These are phyloP conservation scores for Leucania comma DNA, from an alignment of 2,888 invertebrate genomes.

Conservation along the genomic window DNA sequence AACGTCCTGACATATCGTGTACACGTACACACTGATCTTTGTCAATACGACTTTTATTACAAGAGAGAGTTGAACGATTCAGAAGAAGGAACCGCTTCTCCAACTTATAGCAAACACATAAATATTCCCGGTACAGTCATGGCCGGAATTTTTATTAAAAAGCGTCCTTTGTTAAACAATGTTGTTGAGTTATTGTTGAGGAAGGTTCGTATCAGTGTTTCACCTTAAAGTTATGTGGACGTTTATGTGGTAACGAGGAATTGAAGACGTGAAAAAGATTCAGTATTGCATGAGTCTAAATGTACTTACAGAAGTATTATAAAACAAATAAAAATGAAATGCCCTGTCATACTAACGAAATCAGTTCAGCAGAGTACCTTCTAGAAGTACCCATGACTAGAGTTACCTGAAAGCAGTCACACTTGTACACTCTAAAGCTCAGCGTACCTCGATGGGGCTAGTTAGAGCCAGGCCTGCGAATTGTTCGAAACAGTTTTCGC, in stretches of 20 bases:
- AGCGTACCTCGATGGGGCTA: too few relatives aligned
- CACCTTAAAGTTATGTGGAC: conserved; percentile 12
- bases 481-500: too few relatives aligned
- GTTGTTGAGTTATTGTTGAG: conserved; percentile 39
- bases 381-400: too few relatives aligned
- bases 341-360: too few relatives aligned
- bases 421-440: too few relatives aligned
- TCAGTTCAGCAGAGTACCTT: too few relatives aligned
- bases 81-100: conserved; percentile 7
- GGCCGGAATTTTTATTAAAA: conserved; percentile 56
- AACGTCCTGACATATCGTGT: conserved; percentile 48
- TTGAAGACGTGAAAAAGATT: background rate
- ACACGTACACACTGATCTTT: conserved; percentile 68
- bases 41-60: conserved; percentile 73
- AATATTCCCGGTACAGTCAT: conserved; percentile 42
- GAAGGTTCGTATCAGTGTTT: conserved; percentile 12
- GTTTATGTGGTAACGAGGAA: background rate
- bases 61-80: conserved; percentile 57
- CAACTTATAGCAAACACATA: conserved; percentile 41
- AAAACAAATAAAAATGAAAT: too few relatives aligned
- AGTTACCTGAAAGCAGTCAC: too few relatives aligned
- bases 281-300: background rate
- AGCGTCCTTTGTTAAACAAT: conserved; percentile 27
- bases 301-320: too few relatives aligned
- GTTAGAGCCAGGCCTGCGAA: too few relatives aligned